A percentile compares a stretch with the other conserved stretches of the same genome.
These are phyloP conservation scores for Lampropteryx suffumata DNA, from an alignment of 2,888 invertebrate genomes.

Conservation along the genomic window DNA sequence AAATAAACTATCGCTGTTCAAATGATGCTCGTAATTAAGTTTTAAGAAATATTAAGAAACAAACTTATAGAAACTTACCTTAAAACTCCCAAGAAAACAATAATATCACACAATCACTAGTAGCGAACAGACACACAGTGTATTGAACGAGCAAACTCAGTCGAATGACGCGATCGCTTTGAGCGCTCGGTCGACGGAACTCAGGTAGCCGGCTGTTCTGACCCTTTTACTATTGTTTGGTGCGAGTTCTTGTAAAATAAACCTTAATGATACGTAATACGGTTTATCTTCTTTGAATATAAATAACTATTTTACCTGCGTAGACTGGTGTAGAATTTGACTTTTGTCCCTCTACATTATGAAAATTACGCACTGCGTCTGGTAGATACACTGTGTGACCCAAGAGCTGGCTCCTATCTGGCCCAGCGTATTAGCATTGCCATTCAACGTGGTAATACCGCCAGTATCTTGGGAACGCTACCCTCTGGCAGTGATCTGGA, in stretches of 20 bases:
- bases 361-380: no score
- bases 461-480: no score
- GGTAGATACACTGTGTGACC: no score
- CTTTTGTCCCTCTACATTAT: no score
- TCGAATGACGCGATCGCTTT: background rate
- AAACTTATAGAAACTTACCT: background rate
- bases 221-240: background rate
- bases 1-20: no score
- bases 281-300: conserved; percentile 9
- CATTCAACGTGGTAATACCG: no score
- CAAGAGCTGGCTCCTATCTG: no score
- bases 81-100: background rate
- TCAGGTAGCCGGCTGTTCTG: background rate
- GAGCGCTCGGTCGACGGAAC: conserved; percentile 36
- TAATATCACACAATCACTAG: background rate
- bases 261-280: conserved; percentile 12
- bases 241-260: background rate
- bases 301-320: background rate
- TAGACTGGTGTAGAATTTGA: no score
- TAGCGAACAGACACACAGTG: conserved; percentile 1
- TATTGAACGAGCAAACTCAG: conserved; percentile 1
- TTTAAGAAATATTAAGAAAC: background rate
- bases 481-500: no score
- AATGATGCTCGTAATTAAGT: no score
- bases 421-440: no score